Base-by-base conservation (phyloP, 2,888 invertebrate species). In the Mimumesa dahlbomi region DNA sequence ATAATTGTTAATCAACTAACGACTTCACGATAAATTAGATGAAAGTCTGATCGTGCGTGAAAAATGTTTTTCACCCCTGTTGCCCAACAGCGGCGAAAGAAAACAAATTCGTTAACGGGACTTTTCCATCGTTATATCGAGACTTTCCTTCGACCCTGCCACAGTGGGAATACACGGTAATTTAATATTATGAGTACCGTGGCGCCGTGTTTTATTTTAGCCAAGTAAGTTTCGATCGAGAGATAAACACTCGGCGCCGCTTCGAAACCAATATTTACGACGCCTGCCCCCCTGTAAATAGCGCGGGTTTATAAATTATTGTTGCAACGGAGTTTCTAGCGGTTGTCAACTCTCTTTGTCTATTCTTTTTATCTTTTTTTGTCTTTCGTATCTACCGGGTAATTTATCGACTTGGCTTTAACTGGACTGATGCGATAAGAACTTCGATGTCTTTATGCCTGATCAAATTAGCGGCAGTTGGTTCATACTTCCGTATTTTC, bases 221-320 rank as follows among this genome's bases (percentile, higher is more conserved):
- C 7, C 65, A 50, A 78, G 73, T 65, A 73, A 66, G 58, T 65
- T 50, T 52, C 63, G 58, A 52, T 36, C 66, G 46, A 25, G 62
- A 63, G 65, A 76, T 78, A 72, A 76, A 74, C 65, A 59, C 62
- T 31, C 29, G 18, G 11, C 43, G 48, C 45, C 42, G 50, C 58
- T 34, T 46, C 70, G 48, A 71, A 78, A 74, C 74, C 75, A 68
- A 76, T 79, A 79, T 81, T 78, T 79, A 81, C 71, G 67, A 61
- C 52, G 49, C 56, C 43, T 43, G 29, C 16, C 3, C 16, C 3
- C 58, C 61, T 52, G 62, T 66, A 74, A 81, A 79, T 79, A 77
- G 70, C 73, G 53, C 29, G 43, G 63, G 58, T 54, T 61, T 67
- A 70, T 74, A 75, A 81, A 77, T 81, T 77, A 77, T 68, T 57